Evolutionary conservation across 2,888 invertebrate species (phyloP), one percentile per base, ranked within the genome.

Genomic region (Drosophila formosana): DNA sequence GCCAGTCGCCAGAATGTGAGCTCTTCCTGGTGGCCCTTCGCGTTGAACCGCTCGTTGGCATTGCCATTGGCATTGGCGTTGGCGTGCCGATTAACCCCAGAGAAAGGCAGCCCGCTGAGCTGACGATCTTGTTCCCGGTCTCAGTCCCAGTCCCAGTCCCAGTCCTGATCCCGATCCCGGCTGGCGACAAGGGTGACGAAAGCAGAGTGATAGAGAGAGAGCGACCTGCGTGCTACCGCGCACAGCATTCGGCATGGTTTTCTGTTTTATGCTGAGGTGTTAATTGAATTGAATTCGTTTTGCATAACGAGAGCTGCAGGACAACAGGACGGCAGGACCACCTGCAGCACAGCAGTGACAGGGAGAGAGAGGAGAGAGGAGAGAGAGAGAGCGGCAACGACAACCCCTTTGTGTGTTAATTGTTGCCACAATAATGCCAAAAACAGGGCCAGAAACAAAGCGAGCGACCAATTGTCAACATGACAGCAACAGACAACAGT

Each of bases 251-350:
- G 45, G 46, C 46, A 61, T 66, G 78, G 69, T 51, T 66, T 71
- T 68, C 73, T 78, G 76, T 79, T 82, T 87, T 78, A 75, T 68
- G 80, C 81, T 61, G 71, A 91, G 91, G 91, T 91, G 91, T 92
- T 92, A 91, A 91, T 92, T 91, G 92, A 91, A 91, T 92, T 91
- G 92, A 92, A 91, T 91, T 91, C 91, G 90, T 90, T 92, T 91
- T 92, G 92, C 91, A 91, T 92, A 91, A 41, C 39, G 39, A 90
- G 88, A 37, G 89, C 23, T 26, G 45, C 49, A 32, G 45, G 34
- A 55, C n/a, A 13, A n/a, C 39, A 9, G 34, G 34, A 37, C 23
- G 18, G 39, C 28, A 69, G 62, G 81, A 85, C 89, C 85, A 89
- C 89, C 89, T 88, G 88, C 49, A 46, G 46, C 43, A 46, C 50